phyloP scores from a whole-genome alignment of 2,113 vertebrate species.

The Ciconia boyciana region DNA sequence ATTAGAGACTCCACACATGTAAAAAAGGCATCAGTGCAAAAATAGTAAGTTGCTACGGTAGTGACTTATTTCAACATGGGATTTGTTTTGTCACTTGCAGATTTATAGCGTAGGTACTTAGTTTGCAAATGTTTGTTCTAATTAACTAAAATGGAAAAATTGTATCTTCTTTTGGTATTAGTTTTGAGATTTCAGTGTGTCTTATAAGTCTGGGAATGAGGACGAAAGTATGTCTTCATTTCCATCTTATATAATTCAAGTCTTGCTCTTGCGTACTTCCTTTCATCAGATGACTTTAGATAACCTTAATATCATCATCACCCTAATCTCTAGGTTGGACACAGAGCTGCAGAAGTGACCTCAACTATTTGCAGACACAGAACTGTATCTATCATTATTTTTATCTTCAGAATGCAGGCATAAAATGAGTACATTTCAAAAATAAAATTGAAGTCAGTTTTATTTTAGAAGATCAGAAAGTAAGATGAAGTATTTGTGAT shows the following conservation, averaged over 20 bases:
- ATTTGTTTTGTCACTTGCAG: neutral
- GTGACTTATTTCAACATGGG: neutral
- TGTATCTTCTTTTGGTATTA: neutral
- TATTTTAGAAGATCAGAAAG: slow-evolving; percentile 4
- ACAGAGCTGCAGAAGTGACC: neutral
- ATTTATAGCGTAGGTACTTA: neutral
- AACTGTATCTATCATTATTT: neutral
- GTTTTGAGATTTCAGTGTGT: neutral
- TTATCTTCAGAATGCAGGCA: neutral
- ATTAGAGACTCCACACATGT: neutral
- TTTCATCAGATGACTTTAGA: neutral
- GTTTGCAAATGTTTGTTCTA: neutral
- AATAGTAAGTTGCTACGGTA: fast-evolving
- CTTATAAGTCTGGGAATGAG: neutral
- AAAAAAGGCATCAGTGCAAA: neutral
- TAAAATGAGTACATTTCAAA: neutral
- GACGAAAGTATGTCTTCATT: neutral
- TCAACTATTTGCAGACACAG: neutral
- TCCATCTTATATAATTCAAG: neutral
- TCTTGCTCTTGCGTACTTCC: neutral
- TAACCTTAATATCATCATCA: neutral
- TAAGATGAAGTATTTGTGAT: neutral
- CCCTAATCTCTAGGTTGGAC: neutral
- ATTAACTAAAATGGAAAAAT: neutral
- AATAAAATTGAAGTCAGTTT: neutral